Evolutionary conservation across 2,797 vertebrate genomes (phyloP), one percentile per base, ranked within the genome.

Genomic region (Pristis pectinata): DNA sequence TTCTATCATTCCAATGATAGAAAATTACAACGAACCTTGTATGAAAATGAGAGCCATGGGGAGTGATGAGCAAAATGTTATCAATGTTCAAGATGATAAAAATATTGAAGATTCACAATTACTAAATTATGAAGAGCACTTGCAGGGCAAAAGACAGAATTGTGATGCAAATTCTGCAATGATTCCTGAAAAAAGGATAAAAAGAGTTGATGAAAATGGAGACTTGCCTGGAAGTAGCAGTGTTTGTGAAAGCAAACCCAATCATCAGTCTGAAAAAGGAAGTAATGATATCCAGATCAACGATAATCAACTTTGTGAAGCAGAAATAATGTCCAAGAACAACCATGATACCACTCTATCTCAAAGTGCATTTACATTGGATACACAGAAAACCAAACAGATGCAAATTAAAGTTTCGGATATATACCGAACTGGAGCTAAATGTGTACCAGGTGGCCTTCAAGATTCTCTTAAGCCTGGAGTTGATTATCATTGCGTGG

Each of bases 381-480:
- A 76, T 19, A 1, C 56, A 22, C 30, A 94, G 49, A 44, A 94
- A n/a, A 76, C 7, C n/a, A 67, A 44, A 15, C 92, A 76, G 70
- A 56, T 53, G 11, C 41, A 94, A n/a, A 27, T 41, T 34, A 95
- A 27, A 80, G 74, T 96, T 11, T 95, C 95, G 9, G 98, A 99
- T 89, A 5, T 98, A 94, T 96, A 98, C 44, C 97, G 99, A 95
- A 99, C 99, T 0, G 99, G 99, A 95, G 99, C 99, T 9, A 99
- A 99, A 96, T 99, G 98, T 34, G 98, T 99, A 34, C 97, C 97
- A 0, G 98, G 98, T 0, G 97, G 97, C 34, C 95, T 95, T 0
- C 95, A 94, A 0, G 99, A 99, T 96, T 96, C 97, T 0, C 95
- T 94, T 53, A 72, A 83, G 13, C 97, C 98, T 0, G 98, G 99